Evolutionary conservation across 2,113 vertebrate species (phyloP).

Genomic region (Notechis scutatus): DNA sequence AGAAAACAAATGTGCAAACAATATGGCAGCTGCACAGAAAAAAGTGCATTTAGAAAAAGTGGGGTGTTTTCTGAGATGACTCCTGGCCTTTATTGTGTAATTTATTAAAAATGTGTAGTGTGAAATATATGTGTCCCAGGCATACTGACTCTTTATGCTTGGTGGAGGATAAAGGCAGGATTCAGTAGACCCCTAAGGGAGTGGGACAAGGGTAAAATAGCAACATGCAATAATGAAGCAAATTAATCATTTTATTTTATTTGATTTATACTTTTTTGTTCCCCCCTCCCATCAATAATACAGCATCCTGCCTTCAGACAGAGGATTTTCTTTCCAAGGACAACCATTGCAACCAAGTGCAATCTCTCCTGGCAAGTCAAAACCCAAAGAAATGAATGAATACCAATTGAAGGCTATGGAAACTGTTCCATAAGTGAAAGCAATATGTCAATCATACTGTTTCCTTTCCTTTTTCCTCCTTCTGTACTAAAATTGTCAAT

Average conservation of each 20-base stretch:
- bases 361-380: fast-evolving
- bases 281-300: background rate
- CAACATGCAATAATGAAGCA: background rate
- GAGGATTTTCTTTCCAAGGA: background rate
- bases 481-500: background rate
- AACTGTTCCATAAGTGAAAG: fast-evolving
- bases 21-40: slow-evolving; percentile 51
- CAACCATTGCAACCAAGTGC: fast-evolving
- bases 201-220: slow-evolving; percentile 11
- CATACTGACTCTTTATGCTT: background rate
- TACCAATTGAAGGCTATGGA: background rate
- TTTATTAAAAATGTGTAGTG: slow-evolving; percentile 54
- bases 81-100: slow-evolving; percentile 32
- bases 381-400: fast-evolving
- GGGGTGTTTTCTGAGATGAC: slow-evolving; percentile 1
- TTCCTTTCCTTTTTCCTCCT: background rate
- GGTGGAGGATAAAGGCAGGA: background rate
- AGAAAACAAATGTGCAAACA: slow-evolving; percentile 56
- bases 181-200: slow-evolving; percentile 51
- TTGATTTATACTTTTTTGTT: background rate
- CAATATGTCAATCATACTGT: background rate
- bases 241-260: background rate
- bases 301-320: background rate
- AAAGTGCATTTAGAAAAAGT: slow-evolving; percentile 56
- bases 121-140: slow-evolving; percentile 28